phyloP scores from a whole-genome alignment of 2,797 vertebrate genomes.

The Masticophis lateralis region DNA sequence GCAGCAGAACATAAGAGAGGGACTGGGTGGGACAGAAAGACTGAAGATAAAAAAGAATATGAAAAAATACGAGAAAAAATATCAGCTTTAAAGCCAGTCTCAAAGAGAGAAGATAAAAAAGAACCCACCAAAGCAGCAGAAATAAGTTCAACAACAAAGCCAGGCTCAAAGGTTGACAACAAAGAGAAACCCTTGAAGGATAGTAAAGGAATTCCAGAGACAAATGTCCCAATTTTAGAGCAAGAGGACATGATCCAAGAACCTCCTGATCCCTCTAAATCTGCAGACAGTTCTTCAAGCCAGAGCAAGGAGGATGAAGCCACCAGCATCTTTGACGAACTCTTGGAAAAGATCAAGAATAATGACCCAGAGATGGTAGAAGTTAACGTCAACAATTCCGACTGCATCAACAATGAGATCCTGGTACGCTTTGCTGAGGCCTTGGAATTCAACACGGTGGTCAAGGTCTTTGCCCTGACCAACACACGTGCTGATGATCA shows the following conservation, averaged over 20 bases:
- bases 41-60: constrained; percentile 17
- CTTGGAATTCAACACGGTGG: constrained; percentile 83
- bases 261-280: background rate
- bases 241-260: constrained; percentile 26
- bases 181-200: constrained; percentile 37
- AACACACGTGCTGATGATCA: constrained; percentile 96
- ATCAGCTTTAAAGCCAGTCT: constrained; percentile 6
- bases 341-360: constrained; percentile 83
- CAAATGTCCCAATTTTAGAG: background rate
- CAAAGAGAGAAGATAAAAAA: constrained; percentile 25
- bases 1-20: constrained; percentile 53
- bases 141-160: constrained; percentile 35
- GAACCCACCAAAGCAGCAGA: constrained; percentile 30
- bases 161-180: constrained; percentile 6
- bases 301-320: constrained; percentile 74
- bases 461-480: constrained; percentile 88
- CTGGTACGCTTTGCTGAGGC: constrained; percentile 90
- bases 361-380: constrained; percentile 83
- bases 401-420: constrained; percentile 91
- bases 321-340: constrained; percentile 90
- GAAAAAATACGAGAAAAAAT: constrained; percentile 34
- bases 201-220: background rate
- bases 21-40: constrained; percentile 12
- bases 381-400: constrained; percentile 96
- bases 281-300: constrained; percentile 11